phyloP scores from a whole-genome alignment of 2,113 vertebrate genomes.

The Piaya cayana region DNA sequence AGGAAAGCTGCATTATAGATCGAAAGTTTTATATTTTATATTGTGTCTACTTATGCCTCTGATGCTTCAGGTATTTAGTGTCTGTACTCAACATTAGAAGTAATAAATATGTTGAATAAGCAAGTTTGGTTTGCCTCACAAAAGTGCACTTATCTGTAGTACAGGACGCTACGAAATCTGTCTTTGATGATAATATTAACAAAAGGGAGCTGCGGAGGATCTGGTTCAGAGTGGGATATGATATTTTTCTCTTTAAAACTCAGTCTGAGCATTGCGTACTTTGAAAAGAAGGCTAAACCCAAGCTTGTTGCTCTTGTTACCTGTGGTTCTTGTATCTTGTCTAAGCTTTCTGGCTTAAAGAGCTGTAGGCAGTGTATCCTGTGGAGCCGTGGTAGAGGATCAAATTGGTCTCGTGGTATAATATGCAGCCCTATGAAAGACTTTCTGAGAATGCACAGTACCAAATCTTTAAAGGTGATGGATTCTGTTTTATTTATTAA shows the following conservation, averaged over 20 bases:
- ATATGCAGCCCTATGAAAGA: background rate
- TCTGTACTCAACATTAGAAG: background rate
- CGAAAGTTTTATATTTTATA: background rate
- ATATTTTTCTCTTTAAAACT: background rate
- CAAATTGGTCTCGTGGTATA: background rate
- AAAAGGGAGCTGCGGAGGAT: background rate
- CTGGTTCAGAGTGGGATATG: background rate
- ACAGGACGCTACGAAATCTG: background rate
- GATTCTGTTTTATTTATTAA: background rate
- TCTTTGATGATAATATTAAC: background rate
- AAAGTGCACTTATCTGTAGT: background rate
- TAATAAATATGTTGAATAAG: background rate
- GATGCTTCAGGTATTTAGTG: background rate
- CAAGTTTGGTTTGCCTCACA: background rate
- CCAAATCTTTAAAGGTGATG: background rate
- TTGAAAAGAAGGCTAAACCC: background rate
- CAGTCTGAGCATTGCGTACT: rapidly evolving
- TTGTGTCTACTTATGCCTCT: background rate
- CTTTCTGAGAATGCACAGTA: background rate
- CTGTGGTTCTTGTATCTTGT: background rate
- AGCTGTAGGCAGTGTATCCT: background rate
- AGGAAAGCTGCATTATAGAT: background rate
- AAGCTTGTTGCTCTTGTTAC: background rate
- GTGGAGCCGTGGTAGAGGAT: background rate
- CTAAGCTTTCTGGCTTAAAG: background rate